Conservation (phyloP, 2,888 invertebrate species). For the Harpagoxenus sublaevis region DNA sequence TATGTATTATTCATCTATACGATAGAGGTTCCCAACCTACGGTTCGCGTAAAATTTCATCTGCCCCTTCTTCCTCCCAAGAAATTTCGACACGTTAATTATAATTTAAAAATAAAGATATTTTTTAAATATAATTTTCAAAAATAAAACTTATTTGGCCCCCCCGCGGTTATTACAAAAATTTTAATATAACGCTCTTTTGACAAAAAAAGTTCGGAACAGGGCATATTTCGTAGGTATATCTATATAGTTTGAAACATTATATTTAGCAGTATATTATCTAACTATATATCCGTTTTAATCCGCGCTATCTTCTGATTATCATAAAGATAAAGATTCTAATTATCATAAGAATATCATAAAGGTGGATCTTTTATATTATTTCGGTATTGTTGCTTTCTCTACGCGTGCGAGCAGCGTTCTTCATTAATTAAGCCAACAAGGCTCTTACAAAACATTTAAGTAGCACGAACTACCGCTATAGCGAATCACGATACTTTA, state of each 20-base stretch:
- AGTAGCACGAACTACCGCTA: not conserved
- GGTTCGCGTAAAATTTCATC: no score
- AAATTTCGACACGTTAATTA: not conserved
- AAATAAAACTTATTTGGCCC: no score
- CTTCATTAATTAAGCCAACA: conserved; percentile 1
- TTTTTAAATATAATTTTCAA: not conserved
- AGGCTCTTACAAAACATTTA: not conserved
- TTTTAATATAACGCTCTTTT: no score
- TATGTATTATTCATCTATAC: no score
- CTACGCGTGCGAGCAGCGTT: not conserved
- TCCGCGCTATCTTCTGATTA: not conserved
- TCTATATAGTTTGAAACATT: not conserved
- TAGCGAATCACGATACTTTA: not conserved
- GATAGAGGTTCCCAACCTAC: no score
- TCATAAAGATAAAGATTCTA: not conserved
- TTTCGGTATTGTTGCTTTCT: not conserved
- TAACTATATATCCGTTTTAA: not conserved
- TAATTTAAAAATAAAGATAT: not conserved
- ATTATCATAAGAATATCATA: not conserved
- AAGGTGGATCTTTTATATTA: not conserved
- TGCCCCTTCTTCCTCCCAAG: no score
- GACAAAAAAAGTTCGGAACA: no score
- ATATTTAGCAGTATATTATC: not conserved
- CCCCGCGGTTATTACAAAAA: no score
- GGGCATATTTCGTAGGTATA: not conserved